These are phyloP conservation scores for Neopelma chrysocephalum DNA, from an alignment of 2,797 vertebrate genomes.

Conservation along the genomic window DNA sequence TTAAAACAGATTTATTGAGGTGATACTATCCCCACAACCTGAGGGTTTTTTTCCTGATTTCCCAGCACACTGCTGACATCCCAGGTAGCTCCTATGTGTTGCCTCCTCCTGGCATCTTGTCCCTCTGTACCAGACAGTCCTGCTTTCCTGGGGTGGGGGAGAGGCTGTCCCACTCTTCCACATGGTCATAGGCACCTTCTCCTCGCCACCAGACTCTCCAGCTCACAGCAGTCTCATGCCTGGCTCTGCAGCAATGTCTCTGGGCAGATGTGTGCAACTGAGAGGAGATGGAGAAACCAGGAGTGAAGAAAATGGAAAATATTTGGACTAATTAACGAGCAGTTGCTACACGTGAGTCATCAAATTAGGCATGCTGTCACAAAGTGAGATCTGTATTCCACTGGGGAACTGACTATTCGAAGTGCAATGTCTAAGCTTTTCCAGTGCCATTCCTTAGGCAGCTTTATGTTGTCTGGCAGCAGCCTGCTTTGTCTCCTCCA, in stretches of 20 bases:
- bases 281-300: neutral
- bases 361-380: neutral
- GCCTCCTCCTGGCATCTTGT: neutral
- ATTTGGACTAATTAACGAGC: constrained; percentile 1
- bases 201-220: neutral
- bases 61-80: fast-evolving
- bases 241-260: neutral
- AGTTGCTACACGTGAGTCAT: neutral
- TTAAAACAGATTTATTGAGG: neutral
- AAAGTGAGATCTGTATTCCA: neutral
- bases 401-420: neutral
- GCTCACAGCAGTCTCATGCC: neutral
- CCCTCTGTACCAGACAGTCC: neutral
- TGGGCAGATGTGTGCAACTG: neutral
- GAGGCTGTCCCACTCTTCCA: neutral
- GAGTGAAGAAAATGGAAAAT: neutral
- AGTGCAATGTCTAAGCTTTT: neutral
- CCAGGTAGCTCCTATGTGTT: neutral
- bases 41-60: neutral
- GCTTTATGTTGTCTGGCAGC: neutral
- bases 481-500: neutral
- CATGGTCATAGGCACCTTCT: neutral
- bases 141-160: neutral
- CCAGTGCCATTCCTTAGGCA: neutral
- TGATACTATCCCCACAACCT: neutral